Evolutionary conservation across 2,888 invertebrate species (phyloP), one percentile per base, ranked within the genome.

Genomic region (Ypsolopha scabrella): DNA sequence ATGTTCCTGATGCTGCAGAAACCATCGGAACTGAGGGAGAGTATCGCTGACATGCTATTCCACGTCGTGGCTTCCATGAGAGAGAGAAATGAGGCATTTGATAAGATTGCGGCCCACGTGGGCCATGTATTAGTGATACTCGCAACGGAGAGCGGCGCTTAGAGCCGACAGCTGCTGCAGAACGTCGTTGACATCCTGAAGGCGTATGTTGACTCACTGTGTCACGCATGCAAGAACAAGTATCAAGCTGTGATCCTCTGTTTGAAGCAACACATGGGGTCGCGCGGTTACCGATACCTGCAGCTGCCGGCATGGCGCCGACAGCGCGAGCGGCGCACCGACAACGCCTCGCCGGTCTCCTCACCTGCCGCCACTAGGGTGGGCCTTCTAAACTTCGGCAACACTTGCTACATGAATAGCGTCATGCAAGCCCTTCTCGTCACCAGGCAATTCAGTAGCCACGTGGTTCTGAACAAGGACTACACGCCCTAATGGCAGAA

Each of bases 371-470:
- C 69, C 24, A 24, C 24, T 35, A 89, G 91, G 80, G 92, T 93
- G 6, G 95, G 95, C 1, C 87, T 96, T 24, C 88, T 90, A 41
- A 96, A 96, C 81, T 86, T 95, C 41, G 95, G 95, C 35, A 96
- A 95, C 65, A 95, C 95, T 0, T 96, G 96, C 72, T 96, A 95
- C 63, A 93, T 95, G 93, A 96, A 96, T 76, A 94, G 94, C 68
- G 92, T 95, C 1, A 77, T 95, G 54, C 96, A 96, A 72, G 94
- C 95, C 0, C 80, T 96, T 41, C 92, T 92, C 52, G 93, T 94
- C 89, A 94, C 95, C 34, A 91, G 91, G 70, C 90, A 91, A 58
- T 94, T 94, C 66, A 90, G 93, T 57, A 89, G 90, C 6, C 90
- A 91, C 60, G 89, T 93, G 37, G 72, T 93, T 55, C 61, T 89